A percentile compares a stretch with the other conserved stretches of the same genome.
Conservation (phyloP, 2,797 vertebrate genomes). For the Kryptolebias ocellatus region DNA sequence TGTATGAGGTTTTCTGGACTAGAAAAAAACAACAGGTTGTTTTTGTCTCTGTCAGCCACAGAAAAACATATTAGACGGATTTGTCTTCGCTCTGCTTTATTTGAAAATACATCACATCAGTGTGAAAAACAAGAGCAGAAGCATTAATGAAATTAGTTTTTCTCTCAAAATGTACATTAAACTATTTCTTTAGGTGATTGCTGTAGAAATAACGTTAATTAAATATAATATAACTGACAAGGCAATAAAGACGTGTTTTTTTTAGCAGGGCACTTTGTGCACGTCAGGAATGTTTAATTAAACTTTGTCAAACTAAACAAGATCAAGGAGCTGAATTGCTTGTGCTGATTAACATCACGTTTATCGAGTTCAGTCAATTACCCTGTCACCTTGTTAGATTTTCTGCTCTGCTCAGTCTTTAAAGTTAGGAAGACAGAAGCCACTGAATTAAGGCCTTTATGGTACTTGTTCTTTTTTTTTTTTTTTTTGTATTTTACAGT, state of each 20-base stretch:
- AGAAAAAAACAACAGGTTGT: conserved; percentile 1
- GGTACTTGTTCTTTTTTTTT: conserved; percentile 10
- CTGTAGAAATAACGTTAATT: conserved; percentile 22
- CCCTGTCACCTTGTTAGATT: conserved; percentile 37
- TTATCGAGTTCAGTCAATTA: conserved; percentile 51
- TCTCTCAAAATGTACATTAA: neutral
- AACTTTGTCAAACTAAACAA: conserved; percentile 52
- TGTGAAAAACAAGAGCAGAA: conserved; percentile 15
- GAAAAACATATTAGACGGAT: conserved; percentile 20
- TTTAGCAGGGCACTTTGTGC: conserved; percentile 12
- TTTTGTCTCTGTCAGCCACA: conserved; percentile 3
- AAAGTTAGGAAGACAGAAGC: neutral
- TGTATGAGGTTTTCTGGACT: neutral
- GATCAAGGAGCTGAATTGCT: conserved; percentile 40
- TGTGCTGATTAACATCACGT: conserved; percentile 40
- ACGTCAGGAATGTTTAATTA: conserved; percentile 48
- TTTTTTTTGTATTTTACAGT: conserved; percentile 1
- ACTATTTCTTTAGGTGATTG: conserved; percentile 16
- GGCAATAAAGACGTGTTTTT: conserved; percentile 28
- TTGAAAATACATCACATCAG: conserved; percentile 16
- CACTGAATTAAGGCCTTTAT: neutral
- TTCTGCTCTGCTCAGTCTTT: conserved; percentile 13
- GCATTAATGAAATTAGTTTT: conserved; percentile 5
- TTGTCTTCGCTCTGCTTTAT: neutral
- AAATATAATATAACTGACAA: conserved; percentile 11